Evolutionary conservation across 2,797 vertebrate genomes (phyloP).

Genomic region (Semotilus atromaculatus): DNA sequence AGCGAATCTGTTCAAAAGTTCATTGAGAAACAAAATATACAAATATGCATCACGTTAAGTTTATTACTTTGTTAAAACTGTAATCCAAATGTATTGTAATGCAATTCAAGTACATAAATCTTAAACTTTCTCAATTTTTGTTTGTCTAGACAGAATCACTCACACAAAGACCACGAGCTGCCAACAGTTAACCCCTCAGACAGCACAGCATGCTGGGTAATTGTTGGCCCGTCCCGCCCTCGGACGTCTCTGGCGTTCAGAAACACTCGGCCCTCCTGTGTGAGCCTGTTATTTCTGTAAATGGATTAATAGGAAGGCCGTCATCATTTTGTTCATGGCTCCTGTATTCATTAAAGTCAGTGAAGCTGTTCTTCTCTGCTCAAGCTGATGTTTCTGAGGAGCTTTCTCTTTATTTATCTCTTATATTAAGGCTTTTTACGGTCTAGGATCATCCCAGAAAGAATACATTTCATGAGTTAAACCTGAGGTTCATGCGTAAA

Average conservation of each 20-base stretch:
- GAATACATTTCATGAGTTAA: neutral
- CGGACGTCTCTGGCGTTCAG: conserved; percentile 5
- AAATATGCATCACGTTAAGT: neutral
- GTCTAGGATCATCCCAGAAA: neutral
- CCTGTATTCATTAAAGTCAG: neutral
- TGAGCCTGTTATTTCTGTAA: conserved; percentile 17
- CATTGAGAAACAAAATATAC: too few species aligned
- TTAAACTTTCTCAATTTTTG: neutral
- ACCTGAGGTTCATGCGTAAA: neutral
- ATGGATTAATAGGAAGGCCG: conserved; percentile 10
- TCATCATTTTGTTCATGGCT: conserved; percentile 13
- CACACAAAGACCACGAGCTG: conserved; percentile 48
- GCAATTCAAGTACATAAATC: neutral
- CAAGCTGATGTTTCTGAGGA: neutral
- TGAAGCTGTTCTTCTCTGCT: neutral
- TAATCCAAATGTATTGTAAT: neutral
- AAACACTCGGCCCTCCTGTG: neutral
- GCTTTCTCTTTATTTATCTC: neutral
- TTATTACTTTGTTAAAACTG: conserved; percentile 46
- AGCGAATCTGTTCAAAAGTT: too few species aligned
- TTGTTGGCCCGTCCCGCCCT: conserved; percentile 53
- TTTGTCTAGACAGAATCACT: conserved; percentile 49
- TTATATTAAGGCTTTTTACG: neutral
- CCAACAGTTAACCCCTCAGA: conserved; percentile 61
- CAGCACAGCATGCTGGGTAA: conserved; percentile 54